These are phyloP conservation scores for Spea multiplicata DNA, from an alignment of 2,113 vertebrate genomes.

Conservation along the genomic window DNA sequence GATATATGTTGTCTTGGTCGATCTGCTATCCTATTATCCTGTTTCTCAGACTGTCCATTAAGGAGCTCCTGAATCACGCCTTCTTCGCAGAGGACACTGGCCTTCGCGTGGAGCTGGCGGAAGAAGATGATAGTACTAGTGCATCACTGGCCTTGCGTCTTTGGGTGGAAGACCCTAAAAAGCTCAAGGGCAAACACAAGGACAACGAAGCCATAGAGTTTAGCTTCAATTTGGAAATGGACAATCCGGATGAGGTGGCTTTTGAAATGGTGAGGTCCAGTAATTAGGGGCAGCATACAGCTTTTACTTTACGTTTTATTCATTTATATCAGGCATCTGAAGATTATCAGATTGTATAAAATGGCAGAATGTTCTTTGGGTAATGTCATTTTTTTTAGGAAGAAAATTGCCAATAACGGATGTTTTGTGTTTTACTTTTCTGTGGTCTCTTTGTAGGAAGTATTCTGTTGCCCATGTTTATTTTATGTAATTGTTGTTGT, in stretches of 20 bases:
- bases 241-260: slow-evolving; percentile 88
- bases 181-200: slow-evolving; percentile 93
- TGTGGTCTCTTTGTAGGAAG: too few relatives aligned
- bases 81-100: slow-evolving; percentile 95
- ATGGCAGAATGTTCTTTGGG: too few relatives aligned
- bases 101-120: slow-evolving; percentile 87
- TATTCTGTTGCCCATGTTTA: slow-evolving; percentile 17
- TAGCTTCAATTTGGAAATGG: slow-evolving; percentile 86
- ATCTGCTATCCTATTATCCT: neutral
- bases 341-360: too few relatives aligned
- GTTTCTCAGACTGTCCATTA: slow-evolving; percentile 77
- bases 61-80: slow-evolving; percentile 81
- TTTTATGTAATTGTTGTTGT: too few relatives aligned
- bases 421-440: too few relatives aligned
- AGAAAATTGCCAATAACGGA: too few relatives aligned
- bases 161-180: slow-evolving; percentile 94
- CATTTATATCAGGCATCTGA: too few relatives aligned
- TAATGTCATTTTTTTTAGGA: too few relatives aligned
- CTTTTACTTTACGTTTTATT: too few relatives aligned
- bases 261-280: slow-evolving; percentile 83
- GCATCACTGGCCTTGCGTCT: slow-evolving; percentile 83
- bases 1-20: neutral
- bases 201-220: slow-evolving; percentile 98
- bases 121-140: slow-evolving; percentile 76
- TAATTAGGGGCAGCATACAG: neutral